Evolutionary conservation across 2,113 vertebrate species (phyloP).

Genomic region (Notarius lentiginosus): DNA sequence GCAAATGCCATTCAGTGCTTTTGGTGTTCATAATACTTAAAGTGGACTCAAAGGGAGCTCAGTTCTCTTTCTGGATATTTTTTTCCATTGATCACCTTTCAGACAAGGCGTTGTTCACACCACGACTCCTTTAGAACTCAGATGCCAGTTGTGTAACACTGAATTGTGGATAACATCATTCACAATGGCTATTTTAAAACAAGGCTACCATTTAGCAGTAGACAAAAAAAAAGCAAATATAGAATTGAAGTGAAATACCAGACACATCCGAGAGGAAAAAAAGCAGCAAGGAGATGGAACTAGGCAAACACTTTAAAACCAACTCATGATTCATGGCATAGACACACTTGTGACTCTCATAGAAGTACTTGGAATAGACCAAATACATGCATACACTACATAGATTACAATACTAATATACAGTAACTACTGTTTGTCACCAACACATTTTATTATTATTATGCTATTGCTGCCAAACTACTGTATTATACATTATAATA

Average conservation of each 20-base stretch:
- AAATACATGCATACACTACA: not conserved
- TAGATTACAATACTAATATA: not conserved
- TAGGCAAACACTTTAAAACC: not conserved
- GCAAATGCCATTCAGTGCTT: not conserved
- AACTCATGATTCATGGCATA: not conserved
- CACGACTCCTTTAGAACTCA: not conserved
- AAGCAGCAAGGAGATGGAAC: not conserved
- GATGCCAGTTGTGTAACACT: not conserved
- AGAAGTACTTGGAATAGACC: not conserved
- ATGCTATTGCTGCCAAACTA: not conserved
- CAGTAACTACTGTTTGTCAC: not conserved
- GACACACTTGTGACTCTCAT: not conserved
- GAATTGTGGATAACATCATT: not conserved
- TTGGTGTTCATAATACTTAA: not conserved
- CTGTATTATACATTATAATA: not conserved
- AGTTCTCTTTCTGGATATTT: not conserved
- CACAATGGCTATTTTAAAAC: not conserved
- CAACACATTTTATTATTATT: not conserved
- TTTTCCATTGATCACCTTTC: not conserved
- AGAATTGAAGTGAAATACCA: not conserved
- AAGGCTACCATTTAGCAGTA: not conserved
- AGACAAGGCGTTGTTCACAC: not conserved
- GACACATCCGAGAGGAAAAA: not conserved
- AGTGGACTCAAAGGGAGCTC: not conserved
- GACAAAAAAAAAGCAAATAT: not conserved